A percentile compares a stretch with the other conserved stretches of the same genome.
Conservation (phyloP, 2,113 vertebrate genomes). For the Misgurnus anguillicaudatus region DNA sequence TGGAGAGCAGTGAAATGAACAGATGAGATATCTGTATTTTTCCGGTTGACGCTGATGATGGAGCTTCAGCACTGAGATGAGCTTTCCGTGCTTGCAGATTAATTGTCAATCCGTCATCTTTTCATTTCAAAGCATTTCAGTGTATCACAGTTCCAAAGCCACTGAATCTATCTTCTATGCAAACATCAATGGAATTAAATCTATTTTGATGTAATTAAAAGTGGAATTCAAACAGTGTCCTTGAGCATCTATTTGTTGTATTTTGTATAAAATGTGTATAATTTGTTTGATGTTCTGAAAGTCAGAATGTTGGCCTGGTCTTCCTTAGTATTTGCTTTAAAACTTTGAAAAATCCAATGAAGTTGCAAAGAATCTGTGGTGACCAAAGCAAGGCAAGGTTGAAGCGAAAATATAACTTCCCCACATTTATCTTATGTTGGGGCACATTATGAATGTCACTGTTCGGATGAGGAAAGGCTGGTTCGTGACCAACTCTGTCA, state of each 20-base stretch:
- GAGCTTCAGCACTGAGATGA: background rate
- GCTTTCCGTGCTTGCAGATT: conserved; percentile 10
- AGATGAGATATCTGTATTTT: background rate
- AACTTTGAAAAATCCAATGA: background rate
- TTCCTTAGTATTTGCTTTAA: too few relatives aligned
- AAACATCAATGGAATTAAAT: background rate
- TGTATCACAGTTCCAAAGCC: background rate
- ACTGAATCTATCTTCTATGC: background rate
- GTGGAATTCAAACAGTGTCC: background rate
- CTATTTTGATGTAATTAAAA: background rate
- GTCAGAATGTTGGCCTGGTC: too few relatives aligned
- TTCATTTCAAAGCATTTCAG: conserved; percentile 16
- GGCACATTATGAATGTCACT: conserved; percentile 27
- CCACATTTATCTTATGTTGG: background rate
- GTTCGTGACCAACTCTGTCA: conserved; percentile 43
- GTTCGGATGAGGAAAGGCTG: conserved; percentile 19
- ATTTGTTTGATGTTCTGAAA: too few relatives aligned
- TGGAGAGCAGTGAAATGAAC: background rate
- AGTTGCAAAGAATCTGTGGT: background rate
- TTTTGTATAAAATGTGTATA: background rate
- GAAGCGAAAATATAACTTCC: background rate
- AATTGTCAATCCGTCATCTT: background rate
- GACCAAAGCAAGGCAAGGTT: background rate
- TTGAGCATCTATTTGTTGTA: background rate
- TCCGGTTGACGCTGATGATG: background rate